A percentile compares a stretch with the other conserved stretches of the same genome.
Evolutionary conservation across 2,113 vertebrate species (phyloP).

Genomic region (Podilymbus podiceps): DNA sequence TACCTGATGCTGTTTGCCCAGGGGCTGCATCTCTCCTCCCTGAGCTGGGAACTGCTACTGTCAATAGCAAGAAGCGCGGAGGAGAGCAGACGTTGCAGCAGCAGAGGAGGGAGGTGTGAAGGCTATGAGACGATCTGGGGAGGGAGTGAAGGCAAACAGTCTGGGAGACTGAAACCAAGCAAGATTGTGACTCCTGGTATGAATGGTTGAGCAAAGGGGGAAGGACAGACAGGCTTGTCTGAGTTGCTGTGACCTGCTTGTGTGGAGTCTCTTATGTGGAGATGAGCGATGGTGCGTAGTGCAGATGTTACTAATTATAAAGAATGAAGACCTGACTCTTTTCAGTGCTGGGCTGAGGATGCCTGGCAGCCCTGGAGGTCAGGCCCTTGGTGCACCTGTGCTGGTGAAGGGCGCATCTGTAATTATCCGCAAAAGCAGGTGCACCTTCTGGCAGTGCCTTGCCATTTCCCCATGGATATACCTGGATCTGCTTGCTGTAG

Average conservation of each 20-base stretch:
- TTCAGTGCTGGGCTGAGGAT: neutral
- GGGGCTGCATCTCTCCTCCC: neutral
- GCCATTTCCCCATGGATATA: rapidly evolving
- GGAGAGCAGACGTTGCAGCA: neutral
- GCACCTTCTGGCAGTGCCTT: neutral
- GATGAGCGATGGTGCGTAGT: neutral
- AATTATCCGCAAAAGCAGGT: neutral
- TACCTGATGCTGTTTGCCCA: neutral
- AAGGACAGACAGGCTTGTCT: neutral
- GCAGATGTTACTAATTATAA: neutral
- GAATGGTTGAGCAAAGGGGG: neutral
- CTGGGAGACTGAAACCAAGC: slow-evolving; percentile 18
- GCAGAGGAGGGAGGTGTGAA: slow-evolving; percentile 41
- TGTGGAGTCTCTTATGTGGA: neutral
- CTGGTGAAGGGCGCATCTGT: neutral
- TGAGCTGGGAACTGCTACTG: neutral
- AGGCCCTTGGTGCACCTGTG: neutral
- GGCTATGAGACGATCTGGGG: neutral
- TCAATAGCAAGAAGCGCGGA: rapidly evolving
- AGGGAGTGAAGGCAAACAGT: slow-evolving; percentile 1
- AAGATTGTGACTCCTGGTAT: neutral
- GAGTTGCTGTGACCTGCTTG: neutral
- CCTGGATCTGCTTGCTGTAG: neutral
- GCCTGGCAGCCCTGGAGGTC: neutral
- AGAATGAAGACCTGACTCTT: neutral